Conservation (phyloP, 2,888 invertebrate species). For the Dermolepida albohirtum region DNA sequence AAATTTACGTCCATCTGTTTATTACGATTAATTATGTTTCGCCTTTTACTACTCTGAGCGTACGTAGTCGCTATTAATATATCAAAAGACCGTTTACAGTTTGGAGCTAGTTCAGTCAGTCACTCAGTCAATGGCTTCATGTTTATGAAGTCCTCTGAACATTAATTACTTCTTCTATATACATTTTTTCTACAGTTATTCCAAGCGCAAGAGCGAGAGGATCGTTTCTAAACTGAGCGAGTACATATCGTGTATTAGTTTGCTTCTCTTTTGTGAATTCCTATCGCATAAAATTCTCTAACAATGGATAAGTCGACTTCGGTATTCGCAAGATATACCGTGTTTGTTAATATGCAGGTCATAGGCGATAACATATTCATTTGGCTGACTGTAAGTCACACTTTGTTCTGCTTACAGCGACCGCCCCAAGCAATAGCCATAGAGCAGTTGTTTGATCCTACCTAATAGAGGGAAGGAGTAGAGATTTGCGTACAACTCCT, state of each 20-base stretch:
- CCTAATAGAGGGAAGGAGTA: no score
- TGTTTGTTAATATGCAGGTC: no score
- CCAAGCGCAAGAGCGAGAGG: not conserved
- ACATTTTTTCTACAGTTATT: not conserved
- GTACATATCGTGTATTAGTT: not conserved
- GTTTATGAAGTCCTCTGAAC: conserved; percentile 15
- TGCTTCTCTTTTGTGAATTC: not conserved
- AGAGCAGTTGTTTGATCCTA: no score
- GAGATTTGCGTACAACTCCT: no score
- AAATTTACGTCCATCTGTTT: conserved; percentile 28
- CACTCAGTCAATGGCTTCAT: conserved; percentile 28
- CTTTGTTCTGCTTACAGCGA: no score
- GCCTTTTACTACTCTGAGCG: conserved; percentile 1
- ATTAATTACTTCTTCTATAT: conserved; percentile 14
- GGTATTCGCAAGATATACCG: conserved; percentile 8
- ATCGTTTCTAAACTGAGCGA: not conserved
- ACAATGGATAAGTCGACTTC: conserved; percentile 28
- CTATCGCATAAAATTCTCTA: conserved; percentile 5
- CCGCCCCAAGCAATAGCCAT: no score
- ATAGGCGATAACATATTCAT: no score
- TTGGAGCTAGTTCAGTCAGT: conserved; percentile 20
- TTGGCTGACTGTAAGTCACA: no score
- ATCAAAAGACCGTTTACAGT: conserved; percentile 29
- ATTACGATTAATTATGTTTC: conserved; percentile 32
- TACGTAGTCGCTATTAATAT: conserved; percentile 12